Base-by-base conservation (phyloP, 2,797 vertebrate genomes). In the Brotula barbata region DNA sequence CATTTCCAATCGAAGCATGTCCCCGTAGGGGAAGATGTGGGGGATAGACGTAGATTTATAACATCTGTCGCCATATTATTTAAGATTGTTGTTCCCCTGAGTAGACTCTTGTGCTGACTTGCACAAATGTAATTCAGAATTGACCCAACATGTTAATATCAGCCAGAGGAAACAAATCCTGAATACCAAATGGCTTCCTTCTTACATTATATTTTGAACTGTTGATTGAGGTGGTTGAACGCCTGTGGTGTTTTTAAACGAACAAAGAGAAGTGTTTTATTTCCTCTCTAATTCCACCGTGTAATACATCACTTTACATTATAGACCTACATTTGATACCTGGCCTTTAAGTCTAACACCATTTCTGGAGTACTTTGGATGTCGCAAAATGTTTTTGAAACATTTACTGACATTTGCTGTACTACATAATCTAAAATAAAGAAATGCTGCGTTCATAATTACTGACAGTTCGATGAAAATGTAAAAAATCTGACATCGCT, bases 101-200 rank as follows among this genome's bases (percentile, higher is more conserved):
- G 47, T 25, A 19, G 22, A 42, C 46, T 52, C 15, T 46, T 12
- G 49, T 63, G 67, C 67, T 58, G 59, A 69, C 58, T 40, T 25
- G 19, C 25, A 46, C 40, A 22, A 47, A 51, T 40, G 20, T 57
- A 33, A 69, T 48, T 57, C 51, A 45, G 51, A 39, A 68, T 56
- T 56, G 58, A 62, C 57, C 66, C 53, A 46, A 34, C 22, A 25
- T 28, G 53, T 44, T 40, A 17, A 66, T 51, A 46, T 58, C 46
- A 44, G 28, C 39, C 20, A 25, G 25, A 43, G 39, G 25, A 57
- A 37, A 31, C 53, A 12, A 37, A 21, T 33, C 62, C 13, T 57
- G 62, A 44, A 43, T 50, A 43, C 39, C 45, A 65, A 66, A 40
- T 20, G 40, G 20, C 36, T 20, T 50, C 41, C 43, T 41, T 13